Percentiles rank a stretch among this genome's conserved stretches.
phyloP scores from a whole-genome alignment of 2,113 vertebrate species.

The Reinhardtius hippoglossoides region DNA sequence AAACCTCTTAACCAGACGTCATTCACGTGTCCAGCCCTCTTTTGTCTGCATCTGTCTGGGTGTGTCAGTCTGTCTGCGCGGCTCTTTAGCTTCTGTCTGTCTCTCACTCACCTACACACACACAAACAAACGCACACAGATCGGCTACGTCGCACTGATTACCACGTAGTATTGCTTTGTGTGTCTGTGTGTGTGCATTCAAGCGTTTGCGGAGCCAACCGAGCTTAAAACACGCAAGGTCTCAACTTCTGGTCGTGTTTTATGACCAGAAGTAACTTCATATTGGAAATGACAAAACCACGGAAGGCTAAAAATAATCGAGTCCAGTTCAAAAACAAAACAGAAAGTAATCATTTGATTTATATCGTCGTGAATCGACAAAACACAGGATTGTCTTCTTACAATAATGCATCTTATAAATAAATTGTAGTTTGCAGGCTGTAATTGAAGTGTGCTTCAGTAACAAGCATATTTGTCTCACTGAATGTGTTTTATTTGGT shows the following conservation, averaged over 20 bases:
- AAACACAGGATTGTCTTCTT: not conserved
- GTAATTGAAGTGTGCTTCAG: constrained; percentile 21
- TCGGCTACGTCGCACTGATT: not conserved
- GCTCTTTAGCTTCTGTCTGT: constrained; percentile 3
- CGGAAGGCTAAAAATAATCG: not conserved
- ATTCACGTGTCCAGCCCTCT: constrained; percentile 26
- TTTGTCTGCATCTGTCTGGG: constrained; percentile 8
- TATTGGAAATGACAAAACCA: not conserved
- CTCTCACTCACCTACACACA: not conserved
- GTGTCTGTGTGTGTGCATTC: not conserved
- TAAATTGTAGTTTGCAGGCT: constrained; percentile 19
- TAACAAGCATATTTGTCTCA: constrained; percentile 7
- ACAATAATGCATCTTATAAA: not conserved
- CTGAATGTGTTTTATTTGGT: constrained; percentile 4
- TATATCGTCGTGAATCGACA: not conserved
- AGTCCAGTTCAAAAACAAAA: not conserved
- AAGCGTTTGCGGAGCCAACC: not conserved
- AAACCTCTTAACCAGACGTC: constrained; percentile 31
- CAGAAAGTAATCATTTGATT: not conserved
- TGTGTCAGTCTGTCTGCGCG: constrained; percentile 5
- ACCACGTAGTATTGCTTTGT: not conserved
- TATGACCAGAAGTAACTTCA: not conserved
- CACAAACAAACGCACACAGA: not conserved
- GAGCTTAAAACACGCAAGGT: not conserved
- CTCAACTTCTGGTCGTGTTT: not conserved